Conservation (phyloP, 2,113 vertebrate genomes). For the Psilopsiagon aurifrons region DNA sequence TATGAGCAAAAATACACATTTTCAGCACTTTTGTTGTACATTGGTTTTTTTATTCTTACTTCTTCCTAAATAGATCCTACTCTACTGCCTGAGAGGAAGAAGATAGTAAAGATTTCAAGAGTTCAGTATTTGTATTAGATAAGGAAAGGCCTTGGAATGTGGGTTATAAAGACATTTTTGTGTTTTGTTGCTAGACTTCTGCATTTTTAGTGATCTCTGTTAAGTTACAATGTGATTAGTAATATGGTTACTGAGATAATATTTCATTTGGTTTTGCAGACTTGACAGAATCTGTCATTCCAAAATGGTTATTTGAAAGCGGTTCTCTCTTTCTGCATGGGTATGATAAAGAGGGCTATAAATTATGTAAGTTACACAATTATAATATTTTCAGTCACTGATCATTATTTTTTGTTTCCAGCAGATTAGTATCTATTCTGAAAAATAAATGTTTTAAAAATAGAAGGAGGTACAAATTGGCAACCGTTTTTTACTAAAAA, state of each 20-base stretch:
- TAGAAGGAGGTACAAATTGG: neutral
- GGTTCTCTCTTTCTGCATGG: constrained; percentile 92
- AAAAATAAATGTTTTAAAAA: neutral
- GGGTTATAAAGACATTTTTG: neutral
- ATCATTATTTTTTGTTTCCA: neutral
- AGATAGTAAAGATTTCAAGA: neutral
- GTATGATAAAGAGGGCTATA: constrained; percentile 97
- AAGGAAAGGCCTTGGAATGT: neutral
- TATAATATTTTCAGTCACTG: neutral
- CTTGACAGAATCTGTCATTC: constrained; percentile 88
- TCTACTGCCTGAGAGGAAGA: neutral
- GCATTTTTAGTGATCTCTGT: neutral
- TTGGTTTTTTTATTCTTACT: neutral
- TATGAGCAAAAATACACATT: neutral
- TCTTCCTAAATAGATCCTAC: neutral
- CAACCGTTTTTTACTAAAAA: neutral
- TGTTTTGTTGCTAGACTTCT: neutral
- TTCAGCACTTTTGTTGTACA: neutral
- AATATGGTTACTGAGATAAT: neutral
- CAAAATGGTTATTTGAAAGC: constrained; percentile 89
- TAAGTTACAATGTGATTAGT: neutral
- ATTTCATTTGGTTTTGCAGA: constrained; percentile 78
- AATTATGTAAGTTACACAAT: constrained; percentile 85
- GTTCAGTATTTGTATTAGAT: neutral
- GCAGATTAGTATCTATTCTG: neutral